Evolutionary conservation across 1,140 invertebrate species (phyloP), one percentile per base, ranked within the genome.

Genomic region (Argopecten irradians): DNA sequence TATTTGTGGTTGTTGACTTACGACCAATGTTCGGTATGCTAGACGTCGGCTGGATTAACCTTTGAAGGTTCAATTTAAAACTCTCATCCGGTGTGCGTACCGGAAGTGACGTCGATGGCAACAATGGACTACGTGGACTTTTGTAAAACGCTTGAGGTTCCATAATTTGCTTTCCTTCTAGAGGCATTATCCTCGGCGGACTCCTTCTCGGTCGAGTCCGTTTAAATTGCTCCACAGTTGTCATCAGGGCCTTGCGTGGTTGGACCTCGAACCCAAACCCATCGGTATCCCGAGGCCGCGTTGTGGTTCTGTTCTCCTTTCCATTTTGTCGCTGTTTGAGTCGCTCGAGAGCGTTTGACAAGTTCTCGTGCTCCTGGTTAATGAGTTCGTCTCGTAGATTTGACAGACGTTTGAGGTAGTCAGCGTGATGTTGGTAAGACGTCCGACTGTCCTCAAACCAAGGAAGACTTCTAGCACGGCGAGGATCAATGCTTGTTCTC

Each of bases 81-180:
- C 90, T 92, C 34, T 93, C 91, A 14, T 94, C 92, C 5, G 93
- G 87, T 14, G 85, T 46, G 35, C 86, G 43, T 85, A 82, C 71
- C 8, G 87, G 83, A 33, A 36, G 22, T 28, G 46, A 39, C 19
- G 41, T 7, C 90, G 34, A 86, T 36, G 32, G 85, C 33, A 46
- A 83, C 16, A 89, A 83, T 3, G 83, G 86, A 43, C 36, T 86
- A 34, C 85, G 35, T 19, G 88, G 55, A 7, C 35, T 34, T 41
- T 46, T 55, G 41, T 39, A 87, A 71, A 71, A 86, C 0, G 41
- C 83, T 41, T 91, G 89, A 34, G 90, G 89, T 32, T 93, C 93
- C 9, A 93, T 89, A 2, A 94, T 87, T 43, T 93, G 93, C 85
- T 92, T 93, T 84, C 94, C 94, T 85, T 93, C 92, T 32, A 94